These are phyloP conservation scores for Oxyscelio sp. DNA, from an alignment of 2,888 invertebrate species.

Conservation along the genomic window DNA sequence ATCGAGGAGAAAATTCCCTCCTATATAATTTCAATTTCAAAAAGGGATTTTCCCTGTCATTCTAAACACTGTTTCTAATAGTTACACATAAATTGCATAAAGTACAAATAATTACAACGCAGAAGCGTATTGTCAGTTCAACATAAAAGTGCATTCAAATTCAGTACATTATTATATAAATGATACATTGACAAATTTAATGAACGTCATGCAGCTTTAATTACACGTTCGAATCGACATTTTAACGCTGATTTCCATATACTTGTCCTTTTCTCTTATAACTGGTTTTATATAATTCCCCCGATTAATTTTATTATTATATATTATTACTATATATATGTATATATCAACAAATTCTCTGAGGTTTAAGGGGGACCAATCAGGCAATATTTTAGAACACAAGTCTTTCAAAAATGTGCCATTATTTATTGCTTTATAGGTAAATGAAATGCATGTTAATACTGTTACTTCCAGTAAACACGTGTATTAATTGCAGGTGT, in stretches of 20 bases:
- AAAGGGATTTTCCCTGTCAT: no score
- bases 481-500: no score
- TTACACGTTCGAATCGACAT: no score
- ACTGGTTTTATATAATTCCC: neutral
- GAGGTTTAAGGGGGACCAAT: neutral
- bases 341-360: neutral
- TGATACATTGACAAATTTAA: neutral
- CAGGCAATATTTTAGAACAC: no score
- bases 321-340: neutral
- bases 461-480: no score
- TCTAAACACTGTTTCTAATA: no score
- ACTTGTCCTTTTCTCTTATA: neutral
- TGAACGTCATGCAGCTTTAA: no score
- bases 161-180: neutral
- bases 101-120: neutral
- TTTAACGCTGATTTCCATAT: neutral
- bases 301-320: neutral
- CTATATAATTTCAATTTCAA: no score
- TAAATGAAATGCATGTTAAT: no score
- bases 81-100: conserved; percentile 5
- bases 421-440: no score
- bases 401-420: no score
- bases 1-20: no score
- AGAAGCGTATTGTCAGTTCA: neutral
- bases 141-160: conserved; percentile 6